Percentiles rank a stretch among this genome's conserved stretches.
Evolutionary conservation across 2,797 vertebrate species (phyloP).

Genomic region (Pangasius djambal): DNA sequence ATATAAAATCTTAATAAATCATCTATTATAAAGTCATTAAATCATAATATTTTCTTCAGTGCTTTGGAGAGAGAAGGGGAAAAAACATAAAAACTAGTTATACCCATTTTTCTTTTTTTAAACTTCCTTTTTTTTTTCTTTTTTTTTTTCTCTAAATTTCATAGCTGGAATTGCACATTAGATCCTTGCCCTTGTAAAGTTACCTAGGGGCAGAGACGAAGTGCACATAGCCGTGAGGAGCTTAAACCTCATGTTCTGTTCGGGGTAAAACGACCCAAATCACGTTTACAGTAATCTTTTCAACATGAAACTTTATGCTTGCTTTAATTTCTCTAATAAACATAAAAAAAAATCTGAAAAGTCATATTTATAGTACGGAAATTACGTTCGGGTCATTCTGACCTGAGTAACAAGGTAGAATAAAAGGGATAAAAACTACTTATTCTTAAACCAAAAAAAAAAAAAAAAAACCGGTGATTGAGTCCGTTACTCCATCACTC

Average conservation of each 20-base stretch:
- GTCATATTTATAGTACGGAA: not conserved
- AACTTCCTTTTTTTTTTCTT: not conserved
- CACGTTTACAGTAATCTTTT: not conserved
- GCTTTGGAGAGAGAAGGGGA: constrained; percentile 68
- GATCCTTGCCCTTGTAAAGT: not conserved
- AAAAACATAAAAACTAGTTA: constrained; percentile 49
- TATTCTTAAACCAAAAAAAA: not conserved
- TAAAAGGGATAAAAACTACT: not conserved
- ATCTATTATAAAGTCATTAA: constrained; percentile 76
- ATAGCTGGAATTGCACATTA: constrained; percentile 11
- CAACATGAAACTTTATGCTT: not conserved
- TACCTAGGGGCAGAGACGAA: not conserved
- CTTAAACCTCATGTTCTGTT: constrained; percentile 9
- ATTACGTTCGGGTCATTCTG: not conserved
- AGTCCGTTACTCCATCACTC: not conserved
- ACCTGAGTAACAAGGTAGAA: not conserved
- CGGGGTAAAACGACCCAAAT: constrained; percentile 12
- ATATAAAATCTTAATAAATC: constrained; percentile 72
- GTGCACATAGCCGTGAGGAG: not conserved
- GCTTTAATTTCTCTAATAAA: not conserved
- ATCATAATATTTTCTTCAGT: constrained; percentile 75
- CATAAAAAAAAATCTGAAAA: not conserved
- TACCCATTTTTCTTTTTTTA: not conserved
- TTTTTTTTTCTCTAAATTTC: not conserved
- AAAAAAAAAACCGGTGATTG: not conserved